Evolutionary conservation across 2,113 vertebrate genomes (phyloP).

Genomic region (Sphyrna mokarran): DNA sequence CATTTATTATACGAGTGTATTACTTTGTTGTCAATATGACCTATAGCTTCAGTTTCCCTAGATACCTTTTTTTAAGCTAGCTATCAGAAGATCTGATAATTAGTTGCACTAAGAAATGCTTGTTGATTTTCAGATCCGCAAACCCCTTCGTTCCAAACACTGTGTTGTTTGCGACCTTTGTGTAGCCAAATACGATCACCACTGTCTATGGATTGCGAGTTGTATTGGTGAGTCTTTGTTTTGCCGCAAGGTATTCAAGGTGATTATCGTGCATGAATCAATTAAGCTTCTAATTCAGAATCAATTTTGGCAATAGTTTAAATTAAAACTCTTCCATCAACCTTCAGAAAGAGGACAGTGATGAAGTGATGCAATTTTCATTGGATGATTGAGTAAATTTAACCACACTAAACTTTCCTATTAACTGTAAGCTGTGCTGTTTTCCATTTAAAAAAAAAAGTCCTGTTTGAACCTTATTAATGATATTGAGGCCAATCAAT

Average conservation of each 20-base stretch:
- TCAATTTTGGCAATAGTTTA: neutral
- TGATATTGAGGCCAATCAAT: neutral
- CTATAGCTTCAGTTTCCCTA: too few species aligned
- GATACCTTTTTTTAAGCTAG: neutral
- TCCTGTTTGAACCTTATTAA: neutral
- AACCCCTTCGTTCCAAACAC: conserved; percentile 76
- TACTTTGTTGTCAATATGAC: neutral
- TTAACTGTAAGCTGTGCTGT: neutral
- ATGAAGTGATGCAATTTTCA: neutral
- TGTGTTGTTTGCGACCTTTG: conserved; percentile 76
- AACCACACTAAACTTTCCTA: neutral
- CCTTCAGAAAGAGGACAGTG: conserved; percentile 2
- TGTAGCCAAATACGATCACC: conserved; percentile 84
- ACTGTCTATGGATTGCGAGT: conserved; percentile 80
- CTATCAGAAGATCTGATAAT: neutral
- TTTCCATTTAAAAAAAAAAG: neutral
- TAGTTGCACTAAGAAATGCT: neutral
- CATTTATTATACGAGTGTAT: neutral
- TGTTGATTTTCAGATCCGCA: conserved; percentile 64
- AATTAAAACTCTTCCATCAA: neutral
- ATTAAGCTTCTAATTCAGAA: neutral
- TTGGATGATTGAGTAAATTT: neutral
- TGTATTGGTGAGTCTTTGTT: conserved; percentile 68
- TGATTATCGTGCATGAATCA: neutral
- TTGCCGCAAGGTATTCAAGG: neutral